These are phyloP conservation scores for Leptestheria dahalacensis DNA, from an alignment of 1,140 invertebrate species.

Conservation along the genomic window DNA sequence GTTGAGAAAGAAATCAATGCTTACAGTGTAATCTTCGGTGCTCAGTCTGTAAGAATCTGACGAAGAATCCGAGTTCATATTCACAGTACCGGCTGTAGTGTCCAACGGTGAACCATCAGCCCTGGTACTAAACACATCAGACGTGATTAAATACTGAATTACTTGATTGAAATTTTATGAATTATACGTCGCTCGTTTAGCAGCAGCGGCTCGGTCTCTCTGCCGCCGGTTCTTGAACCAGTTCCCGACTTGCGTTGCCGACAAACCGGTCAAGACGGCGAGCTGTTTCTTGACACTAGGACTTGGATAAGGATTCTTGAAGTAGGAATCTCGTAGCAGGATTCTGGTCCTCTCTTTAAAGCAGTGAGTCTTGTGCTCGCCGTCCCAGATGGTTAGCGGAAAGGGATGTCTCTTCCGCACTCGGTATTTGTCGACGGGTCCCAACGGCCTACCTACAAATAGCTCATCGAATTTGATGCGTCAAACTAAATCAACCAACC, in stretches of 20 bases:
- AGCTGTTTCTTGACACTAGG: conserved; percentile 38
- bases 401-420: conserved; percentile 36
- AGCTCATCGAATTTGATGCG: not conserved
- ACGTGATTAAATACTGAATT: too few relatives aligned
- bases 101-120: too few relatives aligned
- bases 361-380: conserved; percentile 39
- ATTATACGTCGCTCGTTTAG: too few relatives aligned
- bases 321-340: conserved; percentile 36
- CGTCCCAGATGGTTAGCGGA: conserved; percentile 39
- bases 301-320: conserved; percentile 40
- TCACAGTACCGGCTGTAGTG: too few relatives aligned
- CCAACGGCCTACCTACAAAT: conserved; percentile 26
- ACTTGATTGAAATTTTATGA: too few relatives aligned
- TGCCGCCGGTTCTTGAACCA: conserved; percentile 45
- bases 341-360: conserved; percentile 39
- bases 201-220: conserved; percentile 35
- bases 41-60: too few relatives aligned
- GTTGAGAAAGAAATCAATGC: too few relatives aligned
- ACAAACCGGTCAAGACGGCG: conserved; percentile 35
- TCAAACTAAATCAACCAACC: not conserved
- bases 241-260: conserved; percentile 37
- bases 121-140: too few relatives aligned
- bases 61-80: too few relatives aligned
- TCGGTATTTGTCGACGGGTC: conserved; percentile 35
- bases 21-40: too few relatives aligned